Evolutionary conservation across 2,888 invertebrate species (phyloP).

Genomic region (Eupithecia dodoneata): DNA sequence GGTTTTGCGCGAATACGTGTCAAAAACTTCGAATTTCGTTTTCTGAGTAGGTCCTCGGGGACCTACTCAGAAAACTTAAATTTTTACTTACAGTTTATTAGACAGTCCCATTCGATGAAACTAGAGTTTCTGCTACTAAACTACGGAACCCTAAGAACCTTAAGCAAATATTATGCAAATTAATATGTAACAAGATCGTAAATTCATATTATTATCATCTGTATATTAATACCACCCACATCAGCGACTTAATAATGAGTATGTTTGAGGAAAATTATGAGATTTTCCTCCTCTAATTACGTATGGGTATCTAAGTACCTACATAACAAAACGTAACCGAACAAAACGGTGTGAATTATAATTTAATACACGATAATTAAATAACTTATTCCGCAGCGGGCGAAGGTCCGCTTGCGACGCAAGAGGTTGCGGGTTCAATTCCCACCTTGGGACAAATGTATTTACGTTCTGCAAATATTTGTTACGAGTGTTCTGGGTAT

Average conservation of each 20-base stretch:
- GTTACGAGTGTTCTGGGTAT: too few relatives aligned
- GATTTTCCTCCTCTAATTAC: neutral
- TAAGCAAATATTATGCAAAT: slow-evolving; percentile 1
- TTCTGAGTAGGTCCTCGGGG: too few relatives aligned
- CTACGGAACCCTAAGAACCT: neutral
- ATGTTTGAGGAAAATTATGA: slow-evolving; percentile 5
- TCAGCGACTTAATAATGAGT: neutral
- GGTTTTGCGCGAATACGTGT: too few relatives aligned
- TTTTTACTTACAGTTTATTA: too few relatives aligned
- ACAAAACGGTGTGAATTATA: slow-evolving; percentile 4
- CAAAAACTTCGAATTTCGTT: too few relatives aligned
- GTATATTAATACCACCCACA: neutral
- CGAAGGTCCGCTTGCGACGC: too few relatives aligned
- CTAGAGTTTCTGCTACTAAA: neutral
- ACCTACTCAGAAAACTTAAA: too few relatives aligned
- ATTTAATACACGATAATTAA: neutral
- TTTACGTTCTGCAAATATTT: too few relatives aligned
- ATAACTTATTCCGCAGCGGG: neutral
- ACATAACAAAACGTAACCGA: neutral
- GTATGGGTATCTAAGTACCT: neutral
- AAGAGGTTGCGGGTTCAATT: too few relatives aligned
- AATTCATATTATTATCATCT: neutral
- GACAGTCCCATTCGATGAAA: neutral
- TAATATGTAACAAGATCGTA: slow-evolving; percentile 1
- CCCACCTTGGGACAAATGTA: too few relatives aligned